Evolutionary conservation across 1,140 invertebrate species (phyloP), one percentile per base, ranked within the genome.

Genomic region (Zelostemma sp.): DNA sequence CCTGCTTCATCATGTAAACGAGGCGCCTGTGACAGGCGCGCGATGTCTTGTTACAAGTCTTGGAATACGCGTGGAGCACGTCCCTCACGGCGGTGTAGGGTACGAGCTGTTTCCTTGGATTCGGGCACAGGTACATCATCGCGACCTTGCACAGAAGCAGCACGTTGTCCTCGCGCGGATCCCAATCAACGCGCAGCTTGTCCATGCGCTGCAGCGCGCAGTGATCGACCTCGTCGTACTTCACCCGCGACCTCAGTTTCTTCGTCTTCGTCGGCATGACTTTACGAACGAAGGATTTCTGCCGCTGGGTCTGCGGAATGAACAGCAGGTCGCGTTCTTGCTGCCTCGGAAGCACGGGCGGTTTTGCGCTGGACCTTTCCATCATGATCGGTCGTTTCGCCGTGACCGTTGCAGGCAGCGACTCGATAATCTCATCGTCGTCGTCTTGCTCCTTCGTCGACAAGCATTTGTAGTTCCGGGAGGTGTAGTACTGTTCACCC

Each of bases 111-210:
- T 84, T 85, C 1, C 82, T 79, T n/a, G 74, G 73, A 40, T 87
- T 87, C 0, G 88, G 88, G 61, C 86, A 88, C 1, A 94, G 78
- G 72, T 92, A 91, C 45, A 87, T 75, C 68, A 87, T 88, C 0
- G 90, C 90, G 0, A 92, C 90, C 55, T 91, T 90, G 59, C 90
- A 91, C 15, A 93, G 84, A 0, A 93, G 79, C 1, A 95, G 70
- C 9, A 91, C 80, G 6, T 87, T 88, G 73, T 92, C 91, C 74
- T 92, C 91, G 11, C 85, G 79, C 0, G 86, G 68, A 1, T 86
- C 85, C 91, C 91, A 92, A 12, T 87, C 85, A 0, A 90, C 89
- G 28, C 90, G 84, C 33, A 90, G 55, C 40, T 89, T 90, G 0
- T 87, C 86, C 89, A 92, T 92, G 17, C 86, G 81, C 40, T 88